Percentiles rank a stretch among this genome's conserved stretches.
Evolutionary conservation across 2,113 vertebrate genomes (phyloP).

Genomic region (Perognathus longimembris): DNA sequence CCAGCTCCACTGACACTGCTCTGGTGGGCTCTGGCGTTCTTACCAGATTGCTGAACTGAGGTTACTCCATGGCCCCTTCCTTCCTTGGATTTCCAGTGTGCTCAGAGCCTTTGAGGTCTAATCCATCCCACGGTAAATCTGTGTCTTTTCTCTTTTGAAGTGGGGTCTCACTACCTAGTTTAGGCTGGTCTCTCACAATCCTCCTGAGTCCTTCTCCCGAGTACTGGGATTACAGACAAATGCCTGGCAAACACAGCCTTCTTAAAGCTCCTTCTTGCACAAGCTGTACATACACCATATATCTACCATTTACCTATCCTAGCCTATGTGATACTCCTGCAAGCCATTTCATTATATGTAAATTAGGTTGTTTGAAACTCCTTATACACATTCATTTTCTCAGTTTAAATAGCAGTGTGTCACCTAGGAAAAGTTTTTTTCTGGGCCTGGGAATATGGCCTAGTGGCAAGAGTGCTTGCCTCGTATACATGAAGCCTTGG

Average conservation of each 20-base stretch:
- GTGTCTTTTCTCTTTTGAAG: too few relatives aligned
- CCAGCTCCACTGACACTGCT: fast-evolving
- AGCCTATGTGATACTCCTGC: neutral
- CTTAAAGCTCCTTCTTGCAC: neutral
- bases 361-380: neutral
- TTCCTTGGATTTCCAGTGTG: neutral
- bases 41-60: fast-evolving
- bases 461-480: too few relatives aligned
- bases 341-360: neutral
- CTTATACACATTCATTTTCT: neutral
- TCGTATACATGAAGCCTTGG: too few relatives aligned
- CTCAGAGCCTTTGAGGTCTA: neutral
- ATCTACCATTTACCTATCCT: neutral
- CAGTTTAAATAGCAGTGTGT: neutral
- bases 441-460: too few relatives aligned
- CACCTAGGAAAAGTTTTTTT: neutral
- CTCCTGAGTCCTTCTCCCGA: too few relatives aligned
- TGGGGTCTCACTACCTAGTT: too few relatives aligned
- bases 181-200: too few relatives aligned
- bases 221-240: too few relatives aligned
- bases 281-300: neutral
- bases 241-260: neutral
- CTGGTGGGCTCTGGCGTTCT: fast-evolving
- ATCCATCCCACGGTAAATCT: neutral
- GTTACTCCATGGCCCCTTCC: neutral